Conservation (phyloP, 2,113 vertebrate genomes). For the Ceyx cyanopectus region DNA sequence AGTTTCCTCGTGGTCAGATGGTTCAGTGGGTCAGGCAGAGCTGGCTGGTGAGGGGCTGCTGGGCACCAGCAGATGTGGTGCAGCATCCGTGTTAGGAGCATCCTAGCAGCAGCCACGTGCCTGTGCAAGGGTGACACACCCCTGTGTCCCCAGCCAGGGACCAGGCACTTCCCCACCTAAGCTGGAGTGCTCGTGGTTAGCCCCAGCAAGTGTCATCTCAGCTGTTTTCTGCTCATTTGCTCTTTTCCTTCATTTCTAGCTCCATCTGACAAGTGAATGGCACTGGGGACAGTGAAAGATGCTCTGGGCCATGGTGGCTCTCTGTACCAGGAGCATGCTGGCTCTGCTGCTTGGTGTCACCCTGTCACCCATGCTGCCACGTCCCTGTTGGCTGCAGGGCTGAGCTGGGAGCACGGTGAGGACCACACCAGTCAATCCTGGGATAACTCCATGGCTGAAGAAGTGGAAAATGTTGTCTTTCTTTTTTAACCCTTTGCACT, state of each 20-base stretch:
- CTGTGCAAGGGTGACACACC: neutral
- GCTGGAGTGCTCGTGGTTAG: fast-evolving
- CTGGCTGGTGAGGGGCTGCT: neutral
- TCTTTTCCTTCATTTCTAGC: neutral
- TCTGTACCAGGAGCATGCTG: fast-evolving
- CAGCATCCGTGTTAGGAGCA: neutral
- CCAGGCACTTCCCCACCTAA: neutral
- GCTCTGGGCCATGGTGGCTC: neutral
- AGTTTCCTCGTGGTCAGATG: neutral
- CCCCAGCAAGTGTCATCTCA: neutral
- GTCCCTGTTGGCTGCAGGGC: fast-evolving
- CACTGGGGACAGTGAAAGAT: neutral
- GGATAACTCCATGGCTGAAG: neutral
- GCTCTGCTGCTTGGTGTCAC: neutral
- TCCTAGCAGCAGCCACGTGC: neutral
- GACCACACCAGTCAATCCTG: fast-evolving
- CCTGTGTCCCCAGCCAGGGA: fast-evolving
- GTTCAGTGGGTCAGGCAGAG: constrained; percentile 31
- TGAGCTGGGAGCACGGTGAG: fast-evolving
- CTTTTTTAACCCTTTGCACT: constrained; percentile 25
- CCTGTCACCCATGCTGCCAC: fast-evolving
- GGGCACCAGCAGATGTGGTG: fast-evolving
- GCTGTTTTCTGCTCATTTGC: neutral
- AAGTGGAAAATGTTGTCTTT: constrained; percentile 24
- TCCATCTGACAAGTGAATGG: neutral